These are phyloP conservation scores for Galemys pyrenaicus DNA, from an alignment of 2,113 vertebrate species.

Conservation along the genomic window DNA sequence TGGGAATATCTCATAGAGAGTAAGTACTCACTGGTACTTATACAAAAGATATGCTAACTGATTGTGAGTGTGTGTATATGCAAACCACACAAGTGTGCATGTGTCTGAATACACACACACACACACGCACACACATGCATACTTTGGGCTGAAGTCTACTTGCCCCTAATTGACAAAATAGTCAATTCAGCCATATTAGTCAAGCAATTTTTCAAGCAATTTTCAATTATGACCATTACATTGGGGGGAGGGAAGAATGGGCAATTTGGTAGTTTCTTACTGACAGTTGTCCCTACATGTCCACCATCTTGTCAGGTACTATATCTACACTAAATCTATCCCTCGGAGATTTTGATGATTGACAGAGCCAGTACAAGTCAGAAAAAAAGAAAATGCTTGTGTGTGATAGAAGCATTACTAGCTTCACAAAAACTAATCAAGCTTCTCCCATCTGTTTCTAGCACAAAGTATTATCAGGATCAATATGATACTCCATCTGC, in stretches of 20 bases:
- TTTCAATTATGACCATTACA: background rate
- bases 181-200: background rate
- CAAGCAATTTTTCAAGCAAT: background rate
- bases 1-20: background rate
- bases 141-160: background rate
- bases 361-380: background rate
- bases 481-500: background rate
- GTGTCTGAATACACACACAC: accelerated
- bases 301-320: background rate
- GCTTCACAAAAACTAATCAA: background rate
- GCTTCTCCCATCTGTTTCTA: background rate
- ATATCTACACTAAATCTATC: background rate
- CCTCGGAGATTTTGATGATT: background rate
- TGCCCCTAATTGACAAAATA: background rate
- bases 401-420: background rate
- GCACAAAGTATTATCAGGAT: background rate
- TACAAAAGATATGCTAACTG: background rate
- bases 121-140: background rate
- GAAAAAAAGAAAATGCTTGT: background rate
- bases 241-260: background rate
- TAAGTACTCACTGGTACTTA: background rate
- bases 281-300: background rate
- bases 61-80: too few species aligned
- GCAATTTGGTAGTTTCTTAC: background rate
- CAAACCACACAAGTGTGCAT: too few species aligned